Evolutionary conservation across 2,113 vertebrate genomes (phyloP).

Genomic region (Theristicus caerulescens): DNA sequence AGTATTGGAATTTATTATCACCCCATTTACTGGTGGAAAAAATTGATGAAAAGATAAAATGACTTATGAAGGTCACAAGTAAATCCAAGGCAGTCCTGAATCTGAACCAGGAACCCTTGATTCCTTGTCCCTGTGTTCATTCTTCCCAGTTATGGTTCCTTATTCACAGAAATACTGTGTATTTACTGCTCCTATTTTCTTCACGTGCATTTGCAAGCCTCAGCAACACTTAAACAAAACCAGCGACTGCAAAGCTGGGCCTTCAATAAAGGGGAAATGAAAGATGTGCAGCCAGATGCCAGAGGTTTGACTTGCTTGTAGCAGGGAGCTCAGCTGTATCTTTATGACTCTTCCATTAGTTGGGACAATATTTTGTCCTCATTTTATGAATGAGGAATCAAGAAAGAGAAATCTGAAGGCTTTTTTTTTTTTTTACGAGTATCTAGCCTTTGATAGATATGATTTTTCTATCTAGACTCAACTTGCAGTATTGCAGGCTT

Average conservation of each 20-base stretch:
- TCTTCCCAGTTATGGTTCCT: background rate
- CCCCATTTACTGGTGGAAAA: background rate
- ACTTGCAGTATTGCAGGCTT: background rate
- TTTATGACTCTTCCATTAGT: background rate
- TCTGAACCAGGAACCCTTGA: background rate
- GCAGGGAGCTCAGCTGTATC: background rate
- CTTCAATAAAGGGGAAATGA: background rate
- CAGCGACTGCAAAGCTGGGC: background rate
- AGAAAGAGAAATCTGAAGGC: background rate
- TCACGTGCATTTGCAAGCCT: background rate
- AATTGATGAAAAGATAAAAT: background rate
- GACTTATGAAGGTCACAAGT: rapidly evolving
- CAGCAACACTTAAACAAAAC: background rate
- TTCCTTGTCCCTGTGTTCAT: background rate
- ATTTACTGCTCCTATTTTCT: background rate
- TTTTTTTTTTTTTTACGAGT: background rate
- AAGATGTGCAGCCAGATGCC: background rate
- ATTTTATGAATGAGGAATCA: background rate
- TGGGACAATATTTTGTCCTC: background rate
- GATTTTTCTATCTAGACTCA: background rate
- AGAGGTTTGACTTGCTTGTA: background rate
- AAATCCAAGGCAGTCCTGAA: background rate
- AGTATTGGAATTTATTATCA: background rate
- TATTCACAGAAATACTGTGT: background rate
- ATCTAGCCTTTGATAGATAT: background rate